Percentiles rank a stretch among this genome's conserved stretches.
phyloP scores from a whole-genome alignment of 2,888 invertebrate genomes.

The Smittia aterrima region DNA sequence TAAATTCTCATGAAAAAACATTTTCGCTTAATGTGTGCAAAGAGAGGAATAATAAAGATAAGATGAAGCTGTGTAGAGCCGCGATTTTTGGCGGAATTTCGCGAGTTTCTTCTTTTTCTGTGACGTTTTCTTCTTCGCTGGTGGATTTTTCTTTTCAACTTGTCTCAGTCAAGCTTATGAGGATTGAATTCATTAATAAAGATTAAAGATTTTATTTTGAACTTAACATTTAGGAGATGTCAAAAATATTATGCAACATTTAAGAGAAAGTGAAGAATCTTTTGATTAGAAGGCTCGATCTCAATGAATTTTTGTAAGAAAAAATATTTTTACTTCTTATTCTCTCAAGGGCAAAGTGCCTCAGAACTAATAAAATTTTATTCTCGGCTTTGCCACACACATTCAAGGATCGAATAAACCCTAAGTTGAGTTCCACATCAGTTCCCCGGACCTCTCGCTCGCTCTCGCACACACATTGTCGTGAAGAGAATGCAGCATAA shows the following conservation, averaged over 20 bases:
- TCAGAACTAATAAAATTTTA: no score
- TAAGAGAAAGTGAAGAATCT: no score
- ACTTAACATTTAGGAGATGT: neutral
- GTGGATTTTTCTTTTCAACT: no score
- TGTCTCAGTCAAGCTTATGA: no score
- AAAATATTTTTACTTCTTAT: neutral
- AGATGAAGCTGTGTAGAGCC: neutral
- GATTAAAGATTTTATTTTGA: no score
- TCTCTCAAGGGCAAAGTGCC: no score
- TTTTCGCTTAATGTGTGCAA: neutral
- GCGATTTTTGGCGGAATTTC: neutral
- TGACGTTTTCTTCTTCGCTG: neutral
- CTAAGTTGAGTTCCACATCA: constrained; percentile 12
- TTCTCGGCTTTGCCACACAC: constrained; percentile 18
- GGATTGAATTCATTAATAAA: neutral
- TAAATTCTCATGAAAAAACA: neutral
- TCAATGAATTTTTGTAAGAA: neutral
- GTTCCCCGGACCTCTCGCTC: neutral
- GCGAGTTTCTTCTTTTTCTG: neutral
- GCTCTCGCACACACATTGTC: constrained; percentile 5
- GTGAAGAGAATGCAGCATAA: constrained; percentile 39
- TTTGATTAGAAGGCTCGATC: constrained; percentile 3
- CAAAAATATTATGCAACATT: neutral
- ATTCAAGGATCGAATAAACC: neutral
- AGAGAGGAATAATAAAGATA: neutral